These are phyloP conservation scores for Gasterosteus nipponicus DNA, from an alignment of 2,113 vertebrate genomes.

Conservation along the genomic window DNA sequence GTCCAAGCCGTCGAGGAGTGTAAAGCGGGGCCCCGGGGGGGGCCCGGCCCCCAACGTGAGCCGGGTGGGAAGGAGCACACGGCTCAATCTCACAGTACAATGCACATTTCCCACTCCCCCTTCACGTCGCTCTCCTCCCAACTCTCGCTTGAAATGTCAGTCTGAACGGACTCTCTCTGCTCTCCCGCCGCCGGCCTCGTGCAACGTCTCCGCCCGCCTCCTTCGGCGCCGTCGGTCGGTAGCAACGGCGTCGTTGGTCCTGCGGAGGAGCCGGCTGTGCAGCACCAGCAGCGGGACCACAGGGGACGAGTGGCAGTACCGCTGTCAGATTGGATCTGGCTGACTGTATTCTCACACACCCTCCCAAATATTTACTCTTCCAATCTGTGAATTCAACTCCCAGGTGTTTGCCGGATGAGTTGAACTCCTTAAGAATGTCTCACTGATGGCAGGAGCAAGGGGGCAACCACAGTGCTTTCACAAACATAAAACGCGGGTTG, in stretches of 20 bases:
- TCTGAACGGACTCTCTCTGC: not conserved
- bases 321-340: not conserved
- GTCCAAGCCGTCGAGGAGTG: too few species aligned
- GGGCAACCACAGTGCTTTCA: not conserved
- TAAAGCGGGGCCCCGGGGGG: not conserved
- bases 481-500: not conserved
- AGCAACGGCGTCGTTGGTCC: not conserved
- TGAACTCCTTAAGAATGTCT: conserved; percentile 38
- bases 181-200: conserved; percentile 39
- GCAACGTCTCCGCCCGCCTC: conserved; percentile 20
- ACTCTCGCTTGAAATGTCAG: not conserved
- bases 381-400: conserved; percentile 29
- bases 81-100: conserved; percentile 33
- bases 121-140: not conserved
- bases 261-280: not conserved
- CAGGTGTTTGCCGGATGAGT: conserved; percentile 48
- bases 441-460: conserved; percentile 10
- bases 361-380: conserved; percentile 67
- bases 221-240: conserved; percentile 12
- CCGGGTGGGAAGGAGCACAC: conserved; percentile 30
- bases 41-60: conserved; percentile 19
- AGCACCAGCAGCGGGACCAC: not conserved
- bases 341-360: not conserved
- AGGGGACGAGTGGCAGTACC: not conserved
- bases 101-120: conserved; percentile 21